Conservation (phyloP, 2,113 vertebrate genomes). For the Macrotis lagotis region DNA sequence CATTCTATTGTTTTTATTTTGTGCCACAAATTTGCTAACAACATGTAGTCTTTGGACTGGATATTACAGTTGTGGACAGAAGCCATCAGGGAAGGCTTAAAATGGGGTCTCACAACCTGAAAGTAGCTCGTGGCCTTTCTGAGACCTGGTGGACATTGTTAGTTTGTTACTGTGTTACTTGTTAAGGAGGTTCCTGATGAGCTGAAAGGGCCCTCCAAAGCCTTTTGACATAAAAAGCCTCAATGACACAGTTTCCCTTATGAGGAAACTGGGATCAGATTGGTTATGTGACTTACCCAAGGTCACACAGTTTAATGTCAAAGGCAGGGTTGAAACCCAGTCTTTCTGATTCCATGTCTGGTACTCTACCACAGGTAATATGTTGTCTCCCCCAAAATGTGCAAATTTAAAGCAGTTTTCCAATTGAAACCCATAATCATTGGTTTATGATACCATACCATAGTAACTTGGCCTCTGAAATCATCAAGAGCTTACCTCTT, state of each 20-base stretch:
- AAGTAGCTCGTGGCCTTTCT: background rate
- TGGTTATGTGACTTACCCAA: conserved; percentile 29
- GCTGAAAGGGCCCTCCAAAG: background rate
- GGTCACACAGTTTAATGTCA: conserved; percentile 28
- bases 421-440: background rate
- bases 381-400: background rate
- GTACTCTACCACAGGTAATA: background rate
- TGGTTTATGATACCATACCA: background rate
- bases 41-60: background rate
- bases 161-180: conserved; percentile 27
- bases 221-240: background rate
- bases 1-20: background rate
- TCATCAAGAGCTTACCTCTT: background rate
- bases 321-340: conserved; percentile 42
- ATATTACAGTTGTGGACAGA: background rate
- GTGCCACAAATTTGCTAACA: background rate
- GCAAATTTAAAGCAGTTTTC: background rate
- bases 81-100: background rate
- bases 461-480: background rate
- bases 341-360: background rate
- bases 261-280: background rate
- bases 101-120: background rate
- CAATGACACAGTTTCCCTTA: background rate
- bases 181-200: conserved; percentile 1
- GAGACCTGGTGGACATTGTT: background rate